These are phyloP conservation scores for Gephyroberyx darwinii DNA, from an alignment of 2,797 vertebrate species.

Conservation along the genomic window DNA sequence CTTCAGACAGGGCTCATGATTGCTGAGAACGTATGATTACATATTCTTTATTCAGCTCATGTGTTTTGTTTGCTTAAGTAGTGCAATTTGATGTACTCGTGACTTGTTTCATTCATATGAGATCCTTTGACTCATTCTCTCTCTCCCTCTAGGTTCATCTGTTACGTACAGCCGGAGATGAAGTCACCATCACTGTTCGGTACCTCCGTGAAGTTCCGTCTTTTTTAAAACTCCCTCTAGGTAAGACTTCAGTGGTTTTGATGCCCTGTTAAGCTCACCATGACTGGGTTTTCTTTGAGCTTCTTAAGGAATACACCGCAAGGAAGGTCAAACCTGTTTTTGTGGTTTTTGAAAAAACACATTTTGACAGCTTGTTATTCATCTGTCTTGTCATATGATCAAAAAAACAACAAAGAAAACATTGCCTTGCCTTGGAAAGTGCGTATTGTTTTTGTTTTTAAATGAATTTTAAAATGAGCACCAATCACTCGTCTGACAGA, in stretches of 20 bases:
- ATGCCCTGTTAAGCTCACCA: neutral
- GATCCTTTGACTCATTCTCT: neutral
- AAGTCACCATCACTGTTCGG: slow-evolving; percentile 93
- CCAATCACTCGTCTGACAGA: too few species aligned
- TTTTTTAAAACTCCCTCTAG: slow-evolving; percentile 94
- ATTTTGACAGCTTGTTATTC: too few species aligned
- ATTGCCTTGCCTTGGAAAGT: too few species aligned
- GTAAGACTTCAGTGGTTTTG: slow-evolving; percentile 76
- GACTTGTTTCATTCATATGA: slow-evolving; percentile 41
- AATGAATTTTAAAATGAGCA: too few species aligned
- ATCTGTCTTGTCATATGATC: too few species aligned
- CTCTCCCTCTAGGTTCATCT: slow-evolving; percentile 87
- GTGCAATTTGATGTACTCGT: slow-evolving; percentile 40
- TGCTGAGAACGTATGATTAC: slow-evolving; percentile 40
- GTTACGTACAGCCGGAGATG: slow-evolving; percentile 91
- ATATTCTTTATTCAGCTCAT: slow-evolving; percentile 50
- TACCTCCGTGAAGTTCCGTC: slow-evolving; percentile 94
- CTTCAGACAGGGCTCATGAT: slow-evolving; percentile 31
- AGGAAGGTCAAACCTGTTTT: too few species aligned
- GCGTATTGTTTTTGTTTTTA: too few species aligned
- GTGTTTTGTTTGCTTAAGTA: slow-evolving; percentile 43
- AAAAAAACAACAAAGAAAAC: too few species aligned
- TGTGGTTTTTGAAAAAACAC: too few species aligned
- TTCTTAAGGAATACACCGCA: slow-evolving; percentile 14
- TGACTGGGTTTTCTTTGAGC: slow-evolving; percentile 32